Evolutionary conservation across 2,113 vertebrate genomes (phyloP), one percentile per base, ranked within the genome.

Genomic region (Mesocricetus auratus): DNA sequence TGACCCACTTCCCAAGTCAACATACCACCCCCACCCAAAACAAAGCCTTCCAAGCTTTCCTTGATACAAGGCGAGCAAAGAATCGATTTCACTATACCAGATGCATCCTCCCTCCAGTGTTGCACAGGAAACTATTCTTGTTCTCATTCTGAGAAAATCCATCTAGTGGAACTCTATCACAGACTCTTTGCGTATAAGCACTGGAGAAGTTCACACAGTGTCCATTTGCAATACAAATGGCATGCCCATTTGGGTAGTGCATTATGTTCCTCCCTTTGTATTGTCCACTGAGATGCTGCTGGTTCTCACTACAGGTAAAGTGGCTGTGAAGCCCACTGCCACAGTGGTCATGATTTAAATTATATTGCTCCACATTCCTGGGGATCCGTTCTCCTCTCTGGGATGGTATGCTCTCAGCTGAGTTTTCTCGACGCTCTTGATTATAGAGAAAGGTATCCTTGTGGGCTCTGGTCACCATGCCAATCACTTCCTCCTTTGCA

Each of bases 401-500:
- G 8, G 98, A 96, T 68, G 97, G 98, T 36, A 98, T 92, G 78
- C 97, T 91, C 87, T 99, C 98, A 66, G 96, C 90, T 58, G 97
- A 95, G 26, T 96, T 98, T 90, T 98, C 98, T 7, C 96, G 95
- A 92, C 98, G 99, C 58, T 99, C 98, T 91, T 99, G 99, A 98
- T 99, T 99, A 97, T 98, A 99, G 88, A 98, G 97, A 81, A 99
- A 99, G 97, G 99, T 99, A 77, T 98, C 99, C 94, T 98, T 98
- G 97, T 98, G 99, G 60, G 98, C 99, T 94, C 99, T 98, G 79
- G 98, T 98, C 95, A 98, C 98, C 83, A 98, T 98, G 75, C 98
- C 98, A 0, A 98, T 98, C 47, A 99, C 98, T 97, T 99, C 99
- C 95, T 99, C 98, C 98, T 99, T 99, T 6, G 99, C 99, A 93